Conservation (phyloP, 2,113 vertebrate genomes). For the Heloderma charlesbogerti region DNA sequence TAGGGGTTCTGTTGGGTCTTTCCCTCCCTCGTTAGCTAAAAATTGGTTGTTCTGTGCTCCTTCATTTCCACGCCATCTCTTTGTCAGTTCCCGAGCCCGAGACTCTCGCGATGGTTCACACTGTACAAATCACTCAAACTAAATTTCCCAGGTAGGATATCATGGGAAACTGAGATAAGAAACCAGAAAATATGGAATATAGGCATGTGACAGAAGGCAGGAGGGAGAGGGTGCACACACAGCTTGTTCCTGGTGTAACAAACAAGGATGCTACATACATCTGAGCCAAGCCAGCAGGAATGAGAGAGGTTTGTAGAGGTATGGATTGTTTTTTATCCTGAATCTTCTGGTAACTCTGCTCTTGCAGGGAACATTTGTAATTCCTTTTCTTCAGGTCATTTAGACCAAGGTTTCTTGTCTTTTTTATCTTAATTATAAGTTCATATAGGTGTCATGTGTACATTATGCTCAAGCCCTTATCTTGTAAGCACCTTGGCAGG, state of each 20-base stretch:
- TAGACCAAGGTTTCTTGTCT: fast-evolving
- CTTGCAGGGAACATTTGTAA: neutral
- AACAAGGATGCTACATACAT: neutral
- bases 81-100: no score
- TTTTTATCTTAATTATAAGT: neutral
- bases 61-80: no score
- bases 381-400: neutral
- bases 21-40: no score
- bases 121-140: neutral
- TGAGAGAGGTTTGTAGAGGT: neutral
- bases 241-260: neutral
- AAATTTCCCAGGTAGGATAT: neutral
- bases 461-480: no score
- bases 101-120: no score
- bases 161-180: neutral
- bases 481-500: no score
- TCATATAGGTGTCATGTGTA: neutral
- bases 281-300: neutral
- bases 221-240: neutral
- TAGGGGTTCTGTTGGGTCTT: no score
- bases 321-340: neutral
- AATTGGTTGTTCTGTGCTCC: no score
- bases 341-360: neutral
- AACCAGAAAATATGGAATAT: neutral
- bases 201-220: neutral